Evolutionary conservation across 2,113 vertebrate species (phyloP).

Genomic region (Pygoscelis antarcticus): DNA sequence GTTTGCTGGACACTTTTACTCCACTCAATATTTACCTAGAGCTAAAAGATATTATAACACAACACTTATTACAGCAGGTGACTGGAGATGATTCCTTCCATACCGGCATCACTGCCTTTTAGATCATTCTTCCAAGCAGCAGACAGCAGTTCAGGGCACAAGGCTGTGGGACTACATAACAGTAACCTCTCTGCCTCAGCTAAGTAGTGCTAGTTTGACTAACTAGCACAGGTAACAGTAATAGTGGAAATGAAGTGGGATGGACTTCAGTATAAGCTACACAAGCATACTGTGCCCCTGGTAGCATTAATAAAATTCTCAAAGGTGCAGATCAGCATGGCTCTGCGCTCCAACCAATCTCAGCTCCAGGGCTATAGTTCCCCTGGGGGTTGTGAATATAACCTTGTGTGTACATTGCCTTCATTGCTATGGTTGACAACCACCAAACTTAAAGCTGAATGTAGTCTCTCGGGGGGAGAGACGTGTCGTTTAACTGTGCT

Average conservation of each 20-base stretch:
- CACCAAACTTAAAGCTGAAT: not conserved
- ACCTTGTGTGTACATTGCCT: not conserved
- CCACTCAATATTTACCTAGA: not conserved
- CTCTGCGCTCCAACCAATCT: not conserved
- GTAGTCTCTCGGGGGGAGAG: not conserved
- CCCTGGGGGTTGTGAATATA: not conserved
- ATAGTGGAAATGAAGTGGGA: not conserved
- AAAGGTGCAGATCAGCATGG: not conserved
- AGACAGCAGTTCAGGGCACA: not conserved
- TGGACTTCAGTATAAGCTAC: not conserved
- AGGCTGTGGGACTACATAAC: not conserved
- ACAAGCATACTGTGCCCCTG: not conserved
- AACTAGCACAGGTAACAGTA: not conserved
- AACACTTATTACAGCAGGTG: not conserved
- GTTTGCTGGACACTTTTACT: not conserved
- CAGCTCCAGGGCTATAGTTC: not conserved
- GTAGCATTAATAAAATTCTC: not conserved
- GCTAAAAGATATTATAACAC: not conserved
- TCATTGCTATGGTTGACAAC: not conserved
- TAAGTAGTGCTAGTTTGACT: not conserved
- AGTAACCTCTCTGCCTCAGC: not conserved
- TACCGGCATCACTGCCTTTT: not conserved
- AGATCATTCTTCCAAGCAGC: not conserved
- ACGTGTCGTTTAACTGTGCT: not conserved
- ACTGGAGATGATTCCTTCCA: not conserved